A percentile compares a stretch with the other conserved stretches of the same genome.
phyloP scores from a whole-genome alignment of 2,888 invertebrate genomes.

The Phytoseiulus persimilis region DNA sequence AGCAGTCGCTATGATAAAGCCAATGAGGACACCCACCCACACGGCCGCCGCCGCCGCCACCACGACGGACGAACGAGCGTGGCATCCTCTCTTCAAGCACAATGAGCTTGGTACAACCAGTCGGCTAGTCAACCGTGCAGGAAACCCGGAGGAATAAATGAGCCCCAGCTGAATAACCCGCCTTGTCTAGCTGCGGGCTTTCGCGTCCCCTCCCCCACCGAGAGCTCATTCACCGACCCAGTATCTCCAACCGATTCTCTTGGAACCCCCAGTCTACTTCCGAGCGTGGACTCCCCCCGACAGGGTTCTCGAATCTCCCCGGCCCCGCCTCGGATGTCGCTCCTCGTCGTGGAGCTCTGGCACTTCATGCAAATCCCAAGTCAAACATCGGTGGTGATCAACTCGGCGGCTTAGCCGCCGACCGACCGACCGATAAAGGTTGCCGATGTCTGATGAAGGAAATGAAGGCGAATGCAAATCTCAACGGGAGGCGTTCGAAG shows the following conservation, averaged over 20 bases:
- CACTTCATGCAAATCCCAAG: constrained; percentile 5
- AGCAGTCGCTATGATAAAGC: background rate
- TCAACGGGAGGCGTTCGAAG: background rate
- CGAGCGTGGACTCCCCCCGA: background rate
- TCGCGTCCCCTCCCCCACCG: background rate
- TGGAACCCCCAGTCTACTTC: background rate
- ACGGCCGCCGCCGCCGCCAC: too few species aligned
- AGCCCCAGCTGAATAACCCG: background rate
- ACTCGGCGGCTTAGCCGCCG: background rate
- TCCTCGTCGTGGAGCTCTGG: background rate
- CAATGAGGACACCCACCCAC: background rate
- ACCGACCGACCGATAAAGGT: background rate
- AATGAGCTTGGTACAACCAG: background rate
- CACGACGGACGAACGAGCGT: too few species aligned
- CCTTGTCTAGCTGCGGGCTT: background rate
- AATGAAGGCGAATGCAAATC: background rate
- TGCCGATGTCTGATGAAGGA: background rate
- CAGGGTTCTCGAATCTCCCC: background rate
- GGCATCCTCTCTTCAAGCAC: background rate
- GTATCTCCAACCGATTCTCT: background rate
- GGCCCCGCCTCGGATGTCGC: background rate
- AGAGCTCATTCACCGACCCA: background rate
- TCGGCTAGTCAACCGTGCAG: background rate
- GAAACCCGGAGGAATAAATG: background rate
- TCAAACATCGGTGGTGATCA: background rate